Base-by-base conservation (phyloP, 1,140 invertebrate species). In the Ceratina japonica region DNA sequence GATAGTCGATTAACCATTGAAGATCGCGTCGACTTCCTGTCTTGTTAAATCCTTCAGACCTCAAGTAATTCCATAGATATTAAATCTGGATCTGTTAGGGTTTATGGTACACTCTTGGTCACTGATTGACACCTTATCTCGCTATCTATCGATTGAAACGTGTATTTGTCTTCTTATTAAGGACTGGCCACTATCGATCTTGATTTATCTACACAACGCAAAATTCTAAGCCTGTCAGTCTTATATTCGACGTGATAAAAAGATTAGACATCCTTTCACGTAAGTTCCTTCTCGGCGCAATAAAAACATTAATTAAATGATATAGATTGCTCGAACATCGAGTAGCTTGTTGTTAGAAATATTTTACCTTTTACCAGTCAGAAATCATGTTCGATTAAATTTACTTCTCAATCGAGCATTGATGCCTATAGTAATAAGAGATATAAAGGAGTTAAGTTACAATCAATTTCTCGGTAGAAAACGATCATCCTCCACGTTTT, bases 91-190 rank as follows among this genome's bases (percentile, higher is more conserved):
- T 8, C 65, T 54, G 37, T 44, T 27, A 44, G n/a, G 27, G 63
- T 22, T 66, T 20, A 3, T 3, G n/a, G 16, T 27, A 69, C 3
- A 16, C 16, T 69, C 27, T n/a, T 16, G n/a, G 16, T 3, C 24
- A 20, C n/a, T 56, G 68, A 20, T 31, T 56, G 68, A 70, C 68
- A 37, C 68, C 2, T 70, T 70, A 70, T 70, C 68, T 56, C 24
- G 24, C 24, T 31, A 31, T 70, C 27, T 70, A 70, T 70, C 68
- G n/a, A 13, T 31, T 3, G 24, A 1, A 16, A 27, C 51, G 24
- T 31, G 68, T 70, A 70, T 70, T 70, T 70, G 68, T 70, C 52
- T 54, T 54, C n/a, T 27, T 31, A 69, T 69, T 69, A 69, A 69
- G 2, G 16, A 20, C 2, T 13, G 2, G 5, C 13, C 8, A 1